A percentile compares a stretch with the other conserved stretches of the same genome.
Conservation (phyloP, 2,888 invertebrate species). For the Bellardia pandia region DNA sequence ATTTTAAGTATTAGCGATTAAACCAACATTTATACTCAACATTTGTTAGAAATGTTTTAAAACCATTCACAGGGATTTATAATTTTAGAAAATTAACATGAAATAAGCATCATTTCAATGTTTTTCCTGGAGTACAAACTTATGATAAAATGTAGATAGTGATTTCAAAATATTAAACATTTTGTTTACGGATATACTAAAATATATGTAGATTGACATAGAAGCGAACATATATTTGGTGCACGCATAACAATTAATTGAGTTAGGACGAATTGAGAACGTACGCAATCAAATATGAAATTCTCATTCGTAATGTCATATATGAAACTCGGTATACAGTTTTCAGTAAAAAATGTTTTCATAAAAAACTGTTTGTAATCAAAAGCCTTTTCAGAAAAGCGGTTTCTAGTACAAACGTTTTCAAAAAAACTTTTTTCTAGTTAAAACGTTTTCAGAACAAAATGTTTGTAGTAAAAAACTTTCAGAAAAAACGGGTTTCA, state of each 20-base stretch:
- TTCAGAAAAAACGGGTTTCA: no score
- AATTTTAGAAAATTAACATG: neutral
- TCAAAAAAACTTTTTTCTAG: no score
- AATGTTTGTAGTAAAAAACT: no score
- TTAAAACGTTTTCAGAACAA: no score
- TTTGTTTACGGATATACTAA: neutral
- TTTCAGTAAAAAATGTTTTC: no score
- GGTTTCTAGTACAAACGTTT: no score
- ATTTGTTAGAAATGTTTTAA: neutral
- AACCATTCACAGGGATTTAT: neutral
- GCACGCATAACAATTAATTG: neutral
- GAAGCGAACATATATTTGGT: neutral
- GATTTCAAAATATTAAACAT: neutral
- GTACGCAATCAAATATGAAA: neutral
- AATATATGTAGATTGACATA: neutral
- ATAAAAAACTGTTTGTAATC: no score
- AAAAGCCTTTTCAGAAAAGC: no score
- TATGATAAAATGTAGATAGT: neutral
- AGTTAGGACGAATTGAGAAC: neutral
- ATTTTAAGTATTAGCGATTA: no score
- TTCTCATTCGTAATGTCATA: no score
- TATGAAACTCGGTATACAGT: no score
- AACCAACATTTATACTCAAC: no score
- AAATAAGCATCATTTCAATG: conserved; percentile 12
- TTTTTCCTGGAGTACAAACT: conserved; percentile 33